Evolutionary conservation across 2,113 vertebrate species (phyloP), one percentile per base, ranked within the genome.

Genomic region (Cyanocitta stelleri): DNA sequence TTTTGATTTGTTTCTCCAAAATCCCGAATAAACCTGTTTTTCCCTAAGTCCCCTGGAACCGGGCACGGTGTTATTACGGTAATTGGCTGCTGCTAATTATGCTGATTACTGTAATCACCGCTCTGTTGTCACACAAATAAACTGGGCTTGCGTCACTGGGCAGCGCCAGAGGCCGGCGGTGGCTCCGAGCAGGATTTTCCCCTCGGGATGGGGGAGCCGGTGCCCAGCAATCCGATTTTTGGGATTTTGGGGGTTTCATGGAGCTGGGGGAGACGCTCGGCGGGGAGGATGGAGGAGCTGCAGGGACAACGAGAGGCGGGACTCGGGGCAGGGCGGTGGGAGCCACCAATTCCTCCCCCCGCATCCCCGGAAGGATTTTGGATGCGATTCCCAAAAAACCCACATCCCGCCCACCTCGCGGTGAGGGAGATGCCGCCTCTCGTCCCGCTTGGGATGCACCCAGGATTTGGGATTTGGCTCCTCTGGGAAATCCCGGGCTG

Each of bases 11-110:
- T 94, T 93, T 87, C 92, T 93, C 85, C 80, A 51, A 79, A 85
- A 92, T 76, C 96, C 97, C 93, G 96, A 97, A 97, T 96, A 97
- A 97, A 96, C 95, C 97, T 96, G 95, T 89, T 97, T 97, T 97
- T 96, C 97, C 73, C 92, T 94, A 96, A 94, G 95, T 91, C 91
- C 95, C 96, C 96, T 88, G 95, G 92, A 97, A 87, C 89, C 96
- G 96, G 91, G 97, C 97, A 96, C 94, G 97, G 92, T 97, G 95
- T 98, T 97, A 98, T 98, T 98, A 98, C 97, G 98, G 87, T 98
- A 98, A 98, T 98, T 98, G 97, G 96, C 97, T 95, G 46, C 94
- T 95, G 97, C 97, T 98, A 98, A 98, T 98, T 98, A 98, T 96
- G 97, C 97, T 97, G 95, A 98, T 98, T 98, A 97, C 96, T 95